phyloP scores from a whole-genome alignment of 2,888 invertebrate genomes.

The Liodrosophila aerea region DNA sequence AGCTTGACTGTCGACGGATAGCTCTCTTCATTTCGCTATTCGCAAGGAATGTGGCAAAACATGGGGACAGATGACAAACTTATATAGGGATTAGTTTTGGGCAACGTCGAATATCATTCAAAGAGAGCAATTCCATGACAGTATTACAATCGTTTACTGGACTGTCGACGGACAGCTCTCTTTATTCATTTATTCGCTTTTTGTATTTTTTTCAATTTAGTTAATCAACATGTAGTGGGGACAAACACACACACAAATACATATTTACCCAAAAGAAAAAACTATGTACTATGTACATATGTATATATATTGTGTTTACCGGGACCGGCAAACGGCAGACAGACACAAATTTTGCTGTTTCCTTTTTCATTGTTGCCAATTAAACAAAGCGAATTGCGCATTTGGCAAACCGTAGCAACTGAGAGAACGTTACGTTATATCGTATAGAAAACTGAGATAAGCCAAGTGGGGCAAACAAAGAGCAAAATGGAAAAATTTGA shows the following conservation, averaged over 20 bases:
- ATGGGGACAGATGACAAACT: slow-evolving; percentile 6
- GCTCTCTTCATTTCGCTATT: slow-evolving; percentile 96
- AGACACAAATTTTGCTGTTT: slow-evolving; percentile 30
- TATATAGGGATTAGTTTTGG: slow-evolving; percentile 47
- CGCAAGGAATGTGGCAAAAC: slow-evolving; percentile 45
- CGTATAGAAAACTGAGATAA: too few relatives aligned
- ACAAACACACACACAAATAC: slow-evolving; percentile 22
- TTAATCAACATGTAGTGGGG: slow-evolving; percentile 31
- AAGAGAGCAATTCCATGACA: slow-evolving; percentile 99
- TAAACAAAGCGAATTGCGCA: slow-evolving; percentile 72
- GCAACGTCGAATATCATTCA: slow-evolving; percentile 91
- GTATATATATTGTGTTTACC: slow-evolving; percentile 15
- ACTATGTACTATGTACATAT: slow-evolving; percentile 2
- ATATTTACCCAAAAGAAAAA: slow-evolving; percentile 4
- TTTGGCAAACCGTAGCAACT: slow-evolving; percentile 65
- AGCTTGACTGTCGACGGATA: slow-evolving; percentile 99
- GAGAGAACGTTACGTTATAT: slow-evolving; percentile 31
- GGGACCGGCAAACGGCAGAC: slow-evolving; percentile 18
- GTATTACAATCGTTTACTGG: slow-evolving; percentile 90
- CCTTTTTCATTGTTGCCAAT: slow-evolving; percentile 39
- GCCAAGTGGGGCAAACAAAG: too few relatives aligned
- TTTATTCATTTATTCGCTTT: slow-evolving; percentile 88
- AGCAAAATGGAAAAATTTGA: too few relatives aligned
- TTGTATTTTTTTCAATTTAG: slow-evolving; percentile 20
- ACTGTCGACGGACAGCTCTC: slow-evolving; percentile 99